Percentiles rank a stretch among this genome's conserved stretches.
These are phyloP conservation scores for Trichomycterus rosablanca DNA, from an alignment of 2,113 vertebrate genomes.

Conservation along the genomic window DNA sequence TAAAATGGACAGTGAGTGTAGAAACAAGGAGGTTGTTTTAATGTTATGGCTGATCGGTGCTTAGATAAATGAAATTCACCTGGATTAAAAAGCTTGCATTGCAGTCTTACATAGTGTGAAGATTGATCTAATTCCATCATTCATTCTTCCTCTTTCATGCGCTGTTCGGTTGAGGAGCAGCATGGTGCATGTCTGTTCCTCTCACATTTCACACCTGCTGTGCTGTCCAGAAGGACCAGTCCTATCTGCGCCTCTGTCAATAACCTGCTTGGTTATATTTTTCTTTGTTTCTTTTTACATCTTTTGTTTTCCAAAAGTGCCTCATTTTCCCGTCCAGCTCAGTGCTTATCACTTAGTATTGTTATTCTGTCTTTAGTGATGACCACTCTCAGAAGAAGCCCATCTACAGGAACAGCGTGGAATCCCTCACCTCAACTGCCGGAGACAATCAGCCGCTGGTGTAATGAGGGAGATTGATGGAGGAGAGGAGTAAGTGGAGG, in stretches of 20 bases:
- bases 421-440: constrained; percentile 59
- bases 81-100: background rate
- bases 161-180: background rate
- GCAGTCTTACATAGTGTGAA: background rate
- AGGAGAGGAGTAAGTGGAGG: constrained; percentile 24
- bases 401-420: constrained; percentile 66
- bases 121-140: background rate
- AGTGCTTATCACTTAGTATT: background rate
- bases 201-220: background rate
- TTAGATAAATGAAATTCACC: too few species aligned
- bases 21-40: too few species aligned
- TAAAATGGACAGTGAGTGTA: too few species aligned
- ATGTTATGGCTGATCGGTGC: too few species aligned
- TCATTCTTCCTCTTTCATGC: background rate
- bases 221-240: background rate
- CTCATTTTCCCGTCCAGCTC: too few species aligned
- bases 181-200: background rate
- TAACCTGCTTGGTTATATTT: background rate
- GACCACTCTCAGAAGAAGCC: constrained; percentile 73
- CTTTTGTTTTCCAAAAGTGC: too few species aligned
- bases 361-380: constrained; percentile 53
- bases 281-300: background rate
- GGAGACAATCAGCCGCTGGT: constrained; percentile 71
- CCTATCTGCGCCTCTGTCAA: constrained; percentile 8
- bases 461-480: constrained; percentile 46